These are phyloP conservation scores for Meta bourneti DNA, from an alignment of 2,888 invertebrate genomes.

Conservation along the genomic window DNA sequence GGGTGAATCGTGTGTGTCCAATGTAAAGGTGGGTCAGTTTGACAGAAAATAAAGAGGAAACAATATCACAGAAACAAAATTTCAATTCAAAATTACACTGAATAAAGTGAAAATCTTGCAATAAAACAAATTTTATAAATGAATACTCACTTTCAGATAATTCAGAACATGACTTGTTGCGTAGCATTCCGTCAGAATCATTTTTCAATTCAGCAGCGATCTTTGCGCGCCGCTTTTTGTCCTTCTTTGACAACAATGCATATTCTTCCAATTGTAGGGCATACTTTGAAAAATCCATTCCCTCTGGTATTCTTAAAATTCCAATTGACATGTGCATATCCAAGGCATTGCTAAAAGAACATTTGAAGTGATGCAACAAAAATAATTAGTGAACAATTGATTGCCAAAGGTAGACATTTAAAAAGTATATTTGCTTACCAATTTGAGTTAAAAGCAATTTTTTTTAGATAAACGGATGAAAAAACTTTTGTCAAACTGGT, in stretches of 20 bases:
- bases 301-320: conserved; percentile 91
- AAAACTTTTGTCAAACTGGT: too few species aligned
- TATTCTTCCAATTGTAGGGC: conserved; percentile 79
- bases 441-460: background rate
- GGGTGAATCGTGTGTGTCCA: too few species aligned
- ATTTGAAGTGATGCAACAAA: too few species aligned
- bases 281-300: conserved; percentile 86
- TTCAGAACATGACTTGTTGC: conserved; percentile 85
- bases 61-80: too few species aligned
- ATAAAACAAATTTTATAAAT: too few species aligned
- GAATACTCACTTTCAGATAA: conserved; percentile 84
- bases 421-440: background rate
- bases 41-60: too few species aligned
- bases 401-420: background rate
- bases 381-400: conserved; percentile 35
- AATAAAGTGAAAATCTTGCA: too few species aligned
- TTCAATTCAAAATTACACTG: too few species aligned
- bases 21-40: too few species aligned
- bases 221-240: conserved; percentile 14
- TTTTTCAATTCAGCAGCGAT: conserved; percentile 22
- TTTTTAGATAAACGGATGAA: background rate
- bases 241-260: conserved; percentile 36
- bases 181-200: conserved; percentile 80
- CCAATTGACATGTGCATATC: conserved; percentile 96
- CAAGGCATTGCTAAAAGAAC: conserved; percentile 88